Evolutionary conservation across 2,797 vertebrate species (phyloP), one percentile per base, ranked within the genome.

Genomic region (Phataginus tricuspis): DNA sequence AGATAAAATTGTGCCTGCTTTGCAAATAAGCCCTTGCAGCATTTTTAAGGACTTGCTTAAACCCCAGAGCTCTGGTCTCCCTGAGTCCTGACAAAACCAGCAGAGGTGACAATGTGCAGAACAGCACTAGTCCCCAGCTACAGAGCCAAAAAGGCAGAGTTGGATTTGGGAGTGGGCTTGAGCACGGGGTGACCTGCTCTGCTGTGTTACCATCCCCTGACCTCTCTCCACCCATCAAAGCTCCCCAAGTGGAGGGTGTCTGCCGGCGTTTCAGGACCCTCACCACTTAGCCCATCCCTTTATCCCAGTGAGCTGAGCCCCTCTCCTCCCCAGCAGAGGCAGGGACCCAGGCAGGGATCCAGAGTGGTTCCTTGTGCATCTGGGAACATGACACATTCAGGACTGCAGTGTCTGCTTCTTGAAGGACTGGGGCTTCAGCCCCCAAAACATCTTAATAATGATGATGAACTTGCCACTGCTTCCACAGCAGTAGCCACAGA

Each of bases 321-420:
- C 19, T 57, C 34, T 53, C 80, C 59, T 68, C 29, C 0, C 61
- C 88, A 57, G 49, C 55, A 14, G 13, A 79, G 89, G 42, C 66
- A 15, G 39, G 82, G 79, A 66, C 49, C 25, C 39, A 37, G 34
- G 7, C 4, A 5, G 53, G 42, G 68, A 29, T 16, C 74, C 4
- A 14, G 25, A 37, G 5, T 0, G 1, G 13, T 37, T 31, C 49
- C 63, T 68, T 21, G 1, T 31, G 37, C 59, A n/a, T 39, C 37
- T 15, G 63, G 69, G 55, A 57, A 55, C 53, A 2, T 1, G 16
- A 55, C 37, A 53, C 49, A 5, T 39, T 57, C 15, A 21, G 68
- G 34, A 15, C 23, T 0, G 0, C 8, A 0, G 0, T 10, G 2
- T 42, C 42, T 53, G 31, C 55, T 49, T 59, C 37, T 29, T 25